phyloP scores from a whole-genome alignment of 2,113 vertebrate species.

The Odontophorus gujanensis region DNA sequence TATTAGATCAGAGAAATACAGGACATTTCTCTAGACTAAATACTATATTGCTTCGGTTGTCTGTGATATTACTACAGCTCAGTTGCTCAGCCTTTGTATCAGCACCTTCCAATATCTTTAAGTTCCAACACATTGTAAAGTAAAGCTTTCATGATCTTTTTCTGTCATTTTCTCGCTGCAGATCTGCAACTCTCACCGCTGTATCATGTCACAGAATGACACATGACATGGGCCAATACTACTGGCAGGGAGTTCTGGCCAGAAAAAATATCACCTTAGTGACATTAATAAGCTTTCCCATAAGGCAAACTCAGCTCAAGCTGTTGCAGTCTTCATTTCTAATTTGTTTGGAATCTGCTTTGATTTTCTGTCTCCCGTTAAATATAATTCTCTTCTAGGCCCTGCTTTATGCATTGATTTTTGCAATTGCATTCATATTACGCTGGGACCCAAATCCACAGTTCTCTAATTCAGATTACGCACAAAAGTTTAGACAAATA shows the following conservation, averaged over 20 bases:
- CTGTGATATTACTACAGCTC: neutral
- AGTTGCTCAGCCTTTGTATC: neutral
- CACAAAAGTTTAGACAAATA: conserved; percentile 22
- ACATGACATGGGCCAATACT: neutral
- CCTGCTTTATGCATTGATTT: conserved; percentile 48
- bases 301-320: neutral
- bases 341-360: conserved; percentile 50
- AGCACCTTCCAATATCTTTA: conserved; percentile 30
- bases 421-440: conserved; percentile 37
- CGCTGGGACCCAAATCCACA: conserved; percentile 17
- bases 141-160: conserved; percentile 42
- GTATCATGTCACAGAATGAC: conserved; percentile 8
- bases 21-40: conserved; percentile 20
- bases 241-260: neutral
- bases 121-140: conserved; percentile 14
- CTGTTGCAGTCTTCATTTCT: conserved; percentile 39
- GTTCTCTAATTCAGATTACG: neutral
- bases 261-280: neutral
- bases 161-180: neutral
- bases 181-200: neutral
- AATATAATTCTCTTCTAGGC: conserved; percentile 25
- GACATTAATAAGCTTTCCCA: conserved; percentile 36
- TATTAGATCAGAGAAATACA: conserved; percentile 40
- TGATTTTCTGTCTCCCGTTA: conserved; percentile 63
- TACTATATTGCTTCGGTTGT: conserved; percentile 1